Base-by-base conservation (phyloP, 2,113 vertebrate genomes). In the Centropus bengalensis region DNA sequence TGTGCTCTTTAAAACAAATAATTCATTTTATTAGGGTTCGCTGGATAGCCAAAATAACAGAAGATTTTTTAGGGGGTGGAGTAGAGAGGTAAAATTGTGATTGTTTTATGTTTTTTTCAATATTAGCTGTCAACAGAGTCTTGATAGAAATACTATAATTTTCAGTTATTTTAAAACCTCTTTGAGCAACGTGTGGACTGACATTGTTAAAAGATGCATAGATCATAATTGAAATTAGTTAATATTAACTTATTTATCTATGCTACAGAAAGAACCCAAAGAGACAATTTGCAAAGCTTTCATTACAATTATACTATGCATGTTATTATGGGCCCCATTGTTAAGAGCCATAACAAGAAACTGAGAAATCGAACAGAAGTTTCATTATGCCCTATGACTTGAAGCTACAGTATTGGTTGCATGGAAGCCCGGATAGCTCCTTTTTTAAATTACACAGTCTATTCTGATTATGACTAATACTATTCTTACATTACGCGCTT, bases 261-360 rank as follows among this genome's bases (percentile, higher is more conserved):
- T 30, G 44, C 23, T 62, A 15, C 14, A 40, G n/a, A 73, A 85
- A 75, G 20, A 12, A 59, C 24, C 9, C 33, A 62, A 54, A 64
- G 19, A 75, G 4, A 15, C 19, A 76, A 64, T 32, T 82, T 40
- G 8, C 9, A 54, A 63, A 42, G 14, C 19, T 90, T 82, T 28
- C 79, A 2, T 70, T 67, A 40, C 28, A 78, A 33, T 71, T 58
- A 14, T 10, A 23, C 2, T 21, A 58, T n/a, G 49, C 17, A 11
- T 58, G n/a, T 70, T 81, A 23, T 52, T 63, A 81, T 27, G 24
- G 47, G 16, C n/a, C 44, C 59, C 58, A 75, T 5, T 0, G 0
- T 6, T 36, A 23, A 71, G 30, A 79, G 21, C 5, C 38, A 62
- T 11, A 54, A 36, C 16, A 20, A 68, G 14, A 22, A 79, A 68